These are phyloP conservation scores for Calycopis cecrops DNA, from an alignment of 1,140 invertebrate species.

Conservation along the genomic window DNA sequence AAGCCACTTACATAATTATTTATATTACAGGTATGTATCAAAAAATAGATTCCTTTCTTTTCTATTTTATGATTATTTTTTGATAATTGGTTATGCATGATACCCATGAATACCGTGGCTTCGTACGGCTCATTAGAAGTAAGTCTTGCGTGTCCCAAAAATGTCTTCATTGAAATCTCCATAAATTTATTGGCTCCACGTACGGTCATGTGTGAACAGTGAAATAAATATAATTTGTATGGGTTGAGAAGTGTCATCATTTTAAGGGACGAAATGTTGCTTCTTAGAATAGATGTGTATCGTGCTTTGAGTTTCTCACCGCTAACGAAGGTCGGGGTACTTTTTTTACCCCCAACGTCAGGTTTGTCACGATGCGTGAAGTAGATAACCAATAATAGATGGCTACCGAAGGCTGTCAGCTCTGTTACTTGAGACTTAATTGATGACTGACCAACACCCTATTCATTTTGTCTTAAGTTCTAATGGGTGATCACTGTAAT, in stretches of 20 bases:
- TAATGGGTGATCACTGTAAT: background rate
- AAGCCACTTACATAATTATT: no score
- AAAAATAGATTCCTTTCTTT: background rate
- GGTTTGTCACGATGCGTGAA: constrained; percentile 45
- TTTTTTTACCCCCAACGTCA: constrained; percentile 28
- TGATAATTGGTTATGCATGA: constrained; percentile 8
- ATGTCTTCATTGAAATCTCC: constrained; percentile 17
- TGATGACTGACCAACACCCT: constrained; percentile 9
- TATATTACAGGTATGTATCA: no score
- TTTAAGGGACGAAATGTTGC: constrained; percentile 34
- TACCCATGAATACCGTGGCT: background rate
- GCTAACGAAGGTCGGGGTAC: constrained; percentile 58
- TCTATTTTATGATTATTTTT: constrained; percentile 4
- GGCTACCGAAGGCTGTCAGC: constrained; percentile 50
- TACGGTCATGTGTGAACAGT: constrained; percentile 56
- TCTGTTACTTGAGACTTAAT: constrained; percentile 21
- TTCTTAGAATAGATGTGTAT: constrained; percentile 66
- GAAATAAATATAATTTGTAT: constrained; percentile 51
- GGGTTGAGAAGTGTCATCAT: constrained; percentile 45
- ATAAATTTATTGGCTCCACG: constrained; percentile 6
- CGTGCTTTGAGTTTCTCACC: constrained; percentile 56
- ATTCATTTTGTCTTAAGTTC: constrained; percentile 9
- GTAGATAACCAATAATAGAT: constrained; percentile 58
- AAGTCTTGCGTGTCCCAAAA: constrained; percentile 28
- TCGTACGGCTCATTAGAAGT: constrained; percentile 46